Base-by-base conservation (phyloP, 2,113 vertebrate genomes). In the Asarcornis scutulata region DNA sequence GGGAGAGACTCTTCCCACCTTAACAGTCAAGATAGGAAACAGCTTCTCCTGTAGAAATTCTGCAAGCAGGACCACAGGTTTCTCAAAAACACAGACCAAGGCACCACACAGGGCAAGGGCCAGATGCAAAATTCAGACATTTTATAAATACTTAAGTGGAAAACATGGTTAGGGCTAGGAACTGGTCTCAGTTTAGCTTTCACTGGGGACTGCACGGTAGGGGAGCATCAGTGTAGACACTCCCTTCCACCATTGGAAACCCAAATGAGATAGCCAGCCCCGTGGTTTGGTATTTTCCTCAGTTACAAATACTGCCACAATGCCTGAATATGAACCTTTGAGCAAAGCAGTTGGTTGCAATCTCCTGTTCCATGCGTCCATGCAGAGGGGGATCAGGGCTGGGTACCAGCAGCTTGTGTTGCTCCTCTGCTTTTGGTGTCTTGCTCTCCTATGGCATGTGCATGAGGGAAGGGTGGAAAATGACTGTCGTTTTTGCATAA, bases 191-290 rank as follows among this genome's bases (percentile, higher is more conserved):
- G 8, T 29, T 71, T 60, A 55, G 27, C 29, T 62, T 89, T 62
- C 17, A 4, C 34, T 48, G 59, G 29, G 66, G 44, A 13, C 15
- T 8, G 13, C n/a, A 73, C 23, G 15, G 15, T 6, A 34, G 52
- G 72, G 38, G 2, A 91, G 38, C 17, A 40, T n/a, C 29, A 40
- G 71, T 11, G 26, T n/a, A 67, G 62, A 60, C n/a, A n/a, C 8
- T 52, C 17, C 60, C 34, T 16, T 6, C 25, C 68, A 29, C 10
- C 7, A 4, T 0, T 1, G 27, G 23, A 58, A 67, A 25, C 12
- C 8, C 25, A 40, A 50, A 44, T 0, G 0, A 55, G 31, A 38
- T 0, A 0, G 3, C 25, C 53, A 83, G 4, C 10, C 76, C 23
- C 1, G 0, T 4, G 8, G 9, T 42, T 48, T 44, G 29, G 8